Conservation (phyloP, 2,888 invertebrate genomes). For the Psylliodes chrysocephalus region DNA sequence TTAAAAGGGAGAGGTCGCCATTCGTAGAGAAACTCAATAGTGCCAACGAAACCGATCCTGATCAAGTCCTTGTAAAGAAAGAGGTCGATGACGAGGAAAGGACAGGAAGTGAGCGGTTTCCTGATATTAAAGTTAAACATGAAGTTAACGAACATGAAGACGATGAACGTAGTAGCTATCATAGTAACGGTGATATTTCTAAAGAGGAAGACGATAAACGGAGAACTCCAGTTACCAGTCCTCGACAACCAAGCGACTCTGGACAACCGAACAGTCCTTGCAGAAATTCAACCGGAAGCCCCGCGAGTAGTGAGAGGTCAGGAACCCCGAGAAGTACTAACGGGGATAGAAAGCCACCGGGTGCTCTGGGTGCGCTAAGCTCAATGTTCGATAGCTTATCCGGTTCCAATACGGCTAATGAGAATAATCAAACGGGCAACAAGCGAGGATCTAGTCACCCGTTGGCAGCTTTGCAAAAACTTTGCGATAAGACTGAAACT, state of each 20-base stretch:
- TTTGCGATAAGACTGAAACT: conserved; percentile 94
- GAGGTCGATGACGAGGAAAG: conserved; percentile 59
- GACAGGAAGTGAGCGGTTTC: conserved; percentile 57
- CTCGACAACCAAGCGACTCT: conserved; percentile 57
- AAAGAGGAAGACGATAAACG: conserved; percentile 60
- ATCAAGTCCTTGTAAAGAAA: conserved; percentile 61
- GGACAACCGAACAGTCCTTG: conserved; percentile 70
- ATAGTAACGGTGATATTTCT: conserved; percentile 57
- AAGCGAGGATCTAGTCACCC: conserved; percentile 86
- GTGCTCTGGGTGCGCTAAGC: conserved; percentile 81
- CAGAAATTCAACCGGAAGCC: conserved; percentile 73
- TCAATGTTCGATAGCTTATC: conserved; percentile 91
- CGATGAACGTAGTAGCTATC: conserved; percentile 61
- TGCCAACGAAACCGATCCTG: conserved; percentile 63
- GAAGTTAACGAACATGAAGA: conserved; percentile 62
- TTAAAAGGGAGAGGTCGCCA: conserved; percentile 67
- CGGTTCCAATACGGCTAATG: conserved; percentile 64
- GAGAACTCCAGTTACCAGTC: conserved; percentile 60
- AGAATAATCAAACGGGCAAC: conserved; percentile 66
- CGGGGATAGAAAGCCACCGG: conserved; percentile 69
- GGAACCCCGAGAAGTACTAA: conserved; percentile 78
- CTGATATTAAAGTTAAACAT: conserved; percentile 62
- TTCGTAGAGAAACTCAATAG: conserved; percentile 57
- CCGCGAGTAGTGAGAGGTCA: conserved; percentile 81
- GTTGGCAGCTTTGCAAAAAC: conserved; percentile 91